Evolutionary conservation across 2,797 vertebrate species (phyloP).

Genomic region (Myotis myotis): DNA sequence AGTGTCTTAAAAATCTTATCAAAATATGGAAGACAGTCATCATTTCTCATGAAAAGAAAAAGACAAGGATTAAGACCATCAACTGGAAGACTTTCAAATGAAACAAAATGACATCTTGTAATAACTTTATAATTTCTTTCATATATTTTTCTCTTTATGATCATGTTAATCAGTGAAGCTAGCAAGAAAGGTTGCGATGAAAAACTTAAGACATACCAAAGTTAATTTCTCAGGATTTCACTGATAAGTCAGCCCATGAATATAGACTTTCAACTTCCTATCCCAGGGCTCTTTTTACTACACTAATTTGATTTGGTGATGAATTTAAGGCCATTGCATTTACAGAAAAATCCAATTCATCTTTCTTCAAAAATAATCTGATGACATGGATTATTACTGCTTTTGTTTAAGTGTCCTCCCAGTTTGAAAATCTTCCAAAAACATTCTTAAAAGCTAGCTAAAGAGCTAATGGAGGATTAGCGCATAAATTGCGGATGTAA

Average conservation of each 20-base stretch:
- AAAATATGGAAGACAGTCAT: neutral
- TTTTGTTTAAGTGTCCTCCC: slow-evolving; percentile 4
- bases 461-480: neutral
- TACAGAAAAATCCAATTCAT: slow-evolving; percentile 33
- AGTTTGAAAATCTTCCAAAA: slow-evolving; percentile 31
- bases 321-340: slow-evolving; percentile 4
- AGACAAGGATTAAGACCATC: neutral
- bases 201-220: neutral
- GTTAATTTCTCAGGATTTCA: slow-evolving; percentile 42
- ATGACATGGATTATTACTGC: slow-evolving; percentile 14
- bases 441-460: neutral
- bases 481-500: neutral
- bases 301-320: neutral
- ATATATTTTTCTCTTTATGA: neutral
- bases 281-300: neutral
- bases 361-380: slow-evolving; percentile 50
- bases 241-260: neutral
- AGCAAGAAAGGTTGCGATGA: slow-evolving; percentile 41
- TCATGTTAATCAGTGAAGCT: neutral
- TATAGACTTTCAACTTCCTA: neutral
- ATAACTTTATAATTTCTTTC: slow-evolving; percentile 31
- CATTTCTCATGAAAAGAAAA: slow-evolving; percentile 41
- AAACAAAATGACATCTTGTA: slow-evolving; percentile 40
- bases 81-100: neutral
- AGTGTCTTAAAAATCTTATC: neutral